Conservation (phyloP, 2,888 invertebrate genomes). For the Trachelus troglodyta region DNA sequence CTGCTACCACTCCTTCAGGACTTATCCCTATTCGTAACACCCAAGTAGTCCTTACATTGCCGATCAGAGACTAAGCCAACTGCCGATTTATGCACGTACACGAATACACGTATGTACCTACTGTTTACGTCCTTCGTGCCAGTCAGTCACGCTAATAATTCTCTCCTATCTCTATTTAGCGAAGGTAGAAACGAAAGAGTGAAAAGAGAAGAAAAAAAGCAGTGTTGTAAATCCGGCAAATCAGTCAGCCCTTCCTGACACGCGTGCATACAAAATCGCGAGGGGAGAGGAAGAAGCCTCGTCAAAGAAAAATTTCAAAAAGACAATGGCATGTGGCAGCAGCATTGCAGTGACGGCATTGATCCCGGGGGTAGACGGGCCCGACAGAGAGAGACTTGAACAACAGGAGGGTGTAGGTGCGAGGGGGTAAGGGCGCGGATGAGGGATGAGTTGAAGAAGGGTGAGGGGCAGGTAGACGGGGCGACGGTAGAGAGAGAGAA, state of each 20-base stretch:
- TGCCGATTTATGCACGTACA: too few species aligned
- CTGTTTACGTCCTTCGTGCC: too few species aligned
- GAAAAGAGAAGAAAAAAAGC: too few species aligned
- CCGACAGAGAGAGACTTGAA: slow-evolving; percentile 9
- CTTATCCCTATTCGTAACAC: background rate
- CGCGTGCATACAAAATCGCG: background rate
- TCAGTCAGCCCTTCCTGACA: slow-evolving; percentile 1
- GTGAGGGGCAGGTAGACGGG: slow-evolving; percentile 9
- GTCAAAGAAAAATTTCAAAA: background rate
- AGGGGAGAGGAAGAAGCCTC: background rate
- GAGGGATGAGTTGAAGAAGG: slow-evolving; percentile 15
- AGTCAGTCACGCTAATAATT: too few species aligned
- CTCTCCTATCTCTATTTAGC: too few species aligned
- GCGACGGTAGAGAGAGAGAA: slow-evolving; percentile 13
- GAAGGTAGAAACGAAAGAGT: too few species aligned
- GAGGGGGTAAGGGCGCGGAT: background rate
- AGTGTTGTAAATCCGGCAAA: too few species aligned
- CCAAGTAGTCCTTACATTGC: background rate
- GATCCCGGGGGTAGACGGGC: slow-evolving; percentile 33
- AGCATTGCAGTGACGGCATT: slow-evolving; percentile 47
- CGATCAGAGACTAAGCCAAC: background rate
- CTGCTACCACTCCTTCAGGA: background rate
- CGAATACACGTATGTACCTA: too few species aligned
- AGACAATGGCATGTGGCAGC: slow-evolving; percentile 36
- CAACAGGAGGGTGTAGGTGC: slow-evolving; percentile 7